These are phyloP conservation scores for Eupithecia vulgata DNA, from an alignment of 2,888 invertebrate genomes.

Conservation along the genomic window DNA sequence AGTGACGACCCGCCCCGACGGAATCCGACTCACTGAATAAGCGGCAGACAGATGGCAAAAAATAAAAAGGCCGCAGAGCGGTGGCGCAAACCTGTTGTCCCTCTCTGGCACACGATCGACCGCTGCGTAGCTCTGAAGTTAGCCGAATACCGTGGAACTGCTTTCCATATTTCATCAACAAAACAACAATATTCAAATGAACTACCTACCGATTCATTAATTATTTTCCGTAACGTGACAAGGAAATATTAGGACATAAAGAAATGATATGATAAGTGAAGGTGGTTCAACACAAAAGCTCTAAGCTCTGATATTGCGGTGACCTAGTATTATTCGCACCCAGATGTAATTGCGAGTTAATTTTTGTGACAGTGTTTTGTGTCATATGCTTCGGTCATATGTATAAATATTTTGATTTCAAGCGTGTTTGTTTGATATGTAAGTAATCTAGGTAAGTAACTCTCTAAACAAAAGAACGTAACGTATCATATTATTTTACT, in stretches of 20 bases:
- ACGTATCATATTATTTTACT: neutral
- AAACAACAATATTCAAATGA: neutral
- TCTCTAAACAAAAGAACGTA: neutral
- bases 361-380: slow-evolving; percentile 28
- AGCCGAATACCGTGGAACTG: slow-evolving; percentile 25
- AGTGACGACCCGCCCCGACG: slow-evolving; percentile 82
- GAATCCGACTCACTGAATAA: slow-evolving; percentile 71
- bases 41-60: slow-evolving; percentile 60
- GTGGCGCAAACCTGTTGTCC: slow-evolving; percentile 60
- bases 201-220: neutral
- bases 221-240: neutral
- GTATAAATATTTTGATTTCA: slow-evolving; percentile 33
- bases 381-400: neutral
- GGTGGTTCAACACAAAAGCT: neutral
- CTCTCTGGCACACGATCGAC: slow-evolving; percentile 49
- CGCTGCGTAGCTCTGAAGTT: slow-evolving; percentile 48
- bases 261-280: neutral
- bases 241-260: neutral
- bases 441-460: neutral
- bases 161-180: slow-evolving; percentile 32
- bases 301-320: neutral
- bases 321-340: slow-evolving; percentile 15
- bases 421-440: slow-evolving; percentile 7
- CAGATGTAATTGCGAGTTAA: slow-evolving; percentile 17
- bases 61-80: slow-evolving; percentile 60